Conservation (phyloP, 2,888 invertebrate genomes). For the Malachius bipustulatus region DNA sequence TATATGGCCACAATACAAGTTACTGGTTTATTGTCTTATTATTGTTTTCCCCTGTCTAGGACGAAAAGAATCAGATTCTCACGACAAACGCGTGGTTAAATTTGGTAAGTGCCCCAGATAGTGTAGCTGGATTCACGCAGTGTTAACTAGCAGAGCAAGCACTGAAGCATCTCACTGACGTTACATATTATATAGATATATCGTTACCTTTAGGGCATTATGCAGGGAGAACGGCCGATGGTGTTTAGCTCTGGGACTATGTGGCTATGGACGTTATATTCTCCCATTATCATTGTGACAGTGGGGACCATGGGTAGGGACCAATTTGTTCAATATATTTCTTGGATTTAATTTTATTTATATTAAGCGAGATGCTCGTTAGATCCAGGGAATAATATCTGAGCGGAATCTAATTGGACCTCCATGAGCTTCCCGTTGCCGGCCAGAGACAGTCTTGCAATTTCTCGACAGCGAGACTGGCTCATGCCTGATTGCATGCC, state of each 20-base stretch:
- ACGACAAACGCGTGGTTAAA: slow-evolving; percentile 97
- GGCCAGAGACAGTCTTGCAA: too few species aligned
- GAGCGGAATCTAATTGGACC: too few species aligned
- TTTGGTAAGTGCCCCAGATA: slow-evolving; percentile 81
- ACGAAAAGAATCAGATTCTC: slow-evolving; percentile 98
- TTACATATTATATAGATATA: not conserved
- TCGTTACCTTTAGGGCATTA: not conserved
- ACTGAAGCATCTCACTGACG: slow-evolving; percentile 20
- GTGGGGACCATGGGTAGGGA: too few species aligned
- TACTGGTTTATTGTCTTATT: slow-evolving; percentile 43
- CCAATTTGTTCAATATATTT: too few species aligned
- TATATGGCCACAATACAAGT: too few species aligned
- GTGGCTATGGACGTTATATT: slow-evolving; percentile 36
- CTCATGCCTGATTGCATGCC: slow-evolving; percentile 33
- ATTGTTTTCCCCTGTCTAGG: slow-evolving; percentile 55
- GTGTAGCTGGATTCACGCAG: slow-evolving; percentile 34
- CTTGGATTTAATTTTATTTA: too few species aligned
- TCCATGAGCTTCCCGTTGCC: too few species aligned
- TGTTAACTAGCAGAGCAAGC: slow-evolving; percentile 33
- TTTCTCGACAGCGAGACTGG: slow-evolving; percentile 21
- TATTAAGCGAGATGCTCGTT: too few species aligned
- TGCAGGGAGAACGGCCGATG: slow-evolving; percentile 16
- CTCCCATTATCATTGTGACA: too few species aligned
- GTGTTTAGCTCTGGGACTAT: slow-evolving; percentile 35
- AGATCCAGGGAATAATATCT: too few species aligned